phyloP scores from a whole-genome alignment of 1,140 invertebrate species.

The Drosophila insularis region DNA sequence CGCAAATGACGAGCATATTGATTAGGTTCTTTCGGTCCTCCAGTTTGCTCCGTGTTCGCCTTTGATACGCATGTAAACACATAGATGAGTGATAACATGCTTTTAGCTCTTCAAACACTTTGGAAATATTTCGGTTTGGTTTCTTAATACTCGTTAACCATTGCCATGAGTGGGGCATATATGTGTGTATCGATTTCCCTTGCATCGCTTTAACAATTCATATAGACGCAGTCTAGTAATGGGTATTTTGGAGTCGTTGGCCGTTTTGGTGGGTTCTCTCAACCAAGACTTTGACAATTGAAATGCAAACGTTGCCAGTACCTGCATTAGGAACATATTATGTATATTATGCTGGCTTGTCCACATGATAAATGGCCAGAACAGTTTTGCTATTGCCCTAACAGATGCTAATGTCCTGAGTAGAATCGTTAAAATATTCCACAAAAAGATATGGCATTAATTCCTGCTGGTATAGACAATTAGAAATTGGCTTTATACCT shows the following conservation, averaged over 20 bases:
- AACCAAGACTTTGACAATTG: slow-evolving; percentile 45
- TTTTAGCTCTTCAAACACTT: slow-evolving; percentile 67
- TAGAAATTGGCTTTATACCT: neutral
- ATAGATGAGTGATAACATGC: slow-evolving; percentile 72
- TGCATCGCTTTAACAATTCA: neutral
- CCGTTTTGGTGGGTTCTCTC: neutral
- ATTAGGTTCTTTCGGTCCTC: slow-evolving; percentile 48
- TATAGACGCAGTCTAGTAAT: neutral
- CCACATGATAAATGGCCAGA: slow-evolving; percentile 32
- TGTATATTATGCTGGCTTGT: slow-evolving; percentile 33
- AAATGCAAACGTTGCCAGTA: slow-evolving; percentile 25
- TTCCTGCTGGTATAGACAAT: slow-evolving; percentile 1
- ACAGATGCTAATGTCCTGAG: slow-evolving; percentile 31
- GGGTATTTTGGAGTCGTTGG: neutral
- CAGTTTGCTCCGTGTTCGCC: slow-evolving; percentile 48
- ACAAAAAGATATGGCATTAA: slow-evolving; percentile 5
- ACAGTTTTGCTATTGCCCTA: neutral
- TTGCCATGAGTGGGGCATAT: neutral
- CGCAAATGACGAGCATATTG: slow-evolving; percentile 78
- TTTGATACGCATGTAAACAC: slow-evolving; percentile 68
- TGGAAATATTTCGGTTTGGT: neutral
- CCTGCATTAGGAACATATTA: slow-evolving; percentile 49
- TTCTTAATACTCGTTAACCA: neutral
- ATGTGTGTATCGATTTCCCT: neutral
- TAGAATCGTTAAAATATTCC: slow-evolving; percentile 37